Base-by-base conservation (phyloP, 2,797 vertebrate genomes). In the Crocidura indochinensis region DNA sequence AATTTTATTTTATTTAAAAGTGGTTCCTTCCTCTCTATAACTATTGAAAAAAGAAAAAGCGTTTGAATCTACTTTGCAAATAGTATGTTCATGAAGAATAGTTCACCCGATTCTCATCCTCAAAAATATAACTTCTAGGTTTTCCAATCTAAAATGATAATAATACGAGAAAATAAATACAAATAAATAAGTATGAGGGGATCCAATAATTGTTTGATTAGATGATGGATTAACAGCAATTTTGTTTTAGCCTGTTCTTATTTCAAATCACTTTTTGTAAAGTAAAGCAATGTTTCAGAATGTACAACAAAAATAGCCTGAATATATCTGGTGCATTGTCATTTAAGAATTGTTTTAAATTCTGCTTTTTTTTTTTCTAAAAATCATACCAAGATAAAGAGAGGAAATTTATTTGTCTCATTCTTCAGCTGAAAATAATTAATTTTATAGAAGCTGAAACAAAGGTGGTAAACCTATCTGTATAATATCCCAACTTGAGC, bases 1-100 rank as follows among this genome's bases (percentile, higher is more conserved):
- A 83, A 91, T 82, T 72, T 80, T 49, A 82, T 90, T 92, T 94
- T 86, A 90, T 92, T 96, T 84, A 78, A 92, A 92, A 79, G 84
- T 93, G 71, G 87, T 96, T 94, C 84, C 85, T 96, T 97, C 73
- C 85, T 90, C 64, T 76, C 8, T 68, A 24, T 53, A 85, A 44
- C 44, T 92, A 71, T 86, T 77, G 20, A 31, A 72, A 86, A 77
- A 75, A 69, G 67, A 81, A 44, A 12, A 3, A 2, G 19, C 56
- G 38, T 64, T 69, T 79, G 6, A 51, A 80, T 79, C 62, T 88
- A 62, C 92, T 92, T 88, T 85, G 84, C 60, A 71, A 71, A 91
- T 60, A 60, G 19, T 20, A 60, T 7, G 7, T 2, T 38, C 5
- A 38, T 73, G 38, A 93, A 38, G 87, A 91, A 84, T 7, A 79